Conservation (phyloP, 2,888 invertebrate genomes). For the Cheilosia scutellata region DNA sequence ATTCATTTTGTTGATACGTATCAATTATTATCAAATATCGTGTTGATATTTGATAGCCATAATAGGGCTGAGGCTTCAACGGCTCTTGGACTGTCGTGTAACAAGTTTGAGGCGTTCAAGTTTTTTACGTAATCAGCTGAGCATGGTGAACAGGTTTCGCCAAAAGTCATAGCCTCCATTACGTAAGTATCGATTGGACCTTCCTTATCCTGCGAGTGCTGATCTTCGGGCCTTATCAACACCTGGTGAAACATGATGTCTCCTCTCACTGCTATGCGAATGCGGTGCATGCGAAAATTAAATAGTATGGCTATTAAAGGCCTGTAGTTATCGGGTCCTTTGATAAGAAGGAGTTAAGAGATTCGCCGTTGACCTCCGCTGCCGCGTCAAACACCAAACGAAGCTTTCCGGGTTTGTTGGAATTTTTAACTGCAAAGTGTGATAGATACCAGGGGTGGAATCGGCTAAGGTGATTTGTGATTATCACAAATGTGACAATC, state of each 20-base stretch:
- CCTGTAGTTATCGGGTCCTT: constrained; percentile 78
- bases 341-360: constrained; percentile 77
- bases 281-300: constrained; percentile 77
- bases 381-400: constrained; percentile 80
- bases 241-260: no score
- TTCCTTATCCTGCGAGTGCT: no score
- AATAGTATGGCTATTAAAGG: constrained; percentile 77
- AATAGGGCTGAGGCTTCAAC: constrained; percentile 45
- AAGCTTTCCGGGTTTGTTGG: constrained; percentile 78
- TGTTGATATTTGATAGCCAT: no score
- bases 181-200: no score
- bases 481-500: no score
- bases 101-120: constrained; percentile 46
- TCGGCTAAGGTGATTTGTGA: no score
- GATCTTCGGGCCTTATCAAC: no score
- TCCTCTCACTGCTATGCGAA: constrained; percentile 77
- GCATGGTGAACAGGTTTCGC: constrained; percentile 68
- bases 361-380: constrained; percentile 70
- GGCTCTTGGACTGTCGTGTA: constrained; percentile 46
- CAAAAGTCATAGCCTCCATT: no score
- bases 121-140: constrained; percentile 72
- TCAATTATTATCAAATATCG: no score
- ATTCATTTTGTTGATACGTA: no score
- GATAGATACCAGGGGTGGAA: no score
- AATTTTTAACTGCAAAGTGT: constrained; percentile 73